Base-by-base conservation (phyloP, 2,797 vertebrate genomes). In the Pantherophis alleghaniensis region DNA sequence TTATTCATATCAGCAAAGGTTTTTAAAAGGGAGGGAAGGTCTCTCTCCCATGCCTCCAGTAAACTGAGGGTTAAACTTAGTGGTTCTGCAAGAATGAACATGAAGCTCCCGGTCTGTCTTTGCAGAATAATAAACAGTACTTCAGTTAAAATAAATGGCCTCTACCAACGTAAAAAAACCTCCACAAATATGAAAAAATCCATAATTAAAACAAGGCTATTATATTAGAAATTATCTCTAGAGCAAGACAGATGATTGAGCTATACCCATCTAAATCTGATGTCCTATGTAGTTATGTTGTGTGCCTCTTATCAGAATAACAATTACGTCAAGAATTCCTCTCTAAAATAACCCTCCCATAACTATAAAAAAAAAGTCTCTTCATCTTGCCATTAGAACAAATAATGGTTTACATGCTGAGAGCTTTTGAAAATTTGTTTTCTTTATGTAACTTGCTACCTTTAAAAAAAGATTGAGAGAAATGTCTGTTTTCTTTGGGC, bases 1-100 rank as follows among this genome's bases (percentile, higher is more conserved):
- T 89, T 90, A 93, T 95, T 94, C 0, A 0, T 60, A 91, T 92
- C 69, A 0, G 0, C 93, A 1, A 0, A 0, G 0, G 5, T 86
- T 91, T 91, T 0, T 0, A 86, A 88, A 56, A 93, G 79, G 32
- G 47, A 2, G 28, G 28, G 0, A 22, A 95, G 90, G 79, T 90
- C 26, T 0, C 86, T n/a, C 2, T 92, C 93, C 91, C 69, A 92
- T 47, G 57, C n/a, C n/a, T 55, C 53, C 22, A 89, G 55, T 90
- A 60, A 91, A 88, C 4, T 90, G 69, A 93, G 63, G 88, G 92
- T 57, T 6, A 51, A 90, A 94, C 93, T 0, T 2, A 0, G 3
- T 86, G 89, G 61, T 92, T 88, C 61, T 51, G 66, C 93, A 91
- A 94, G 91, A 69, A 89, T 91, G 86, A 86, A 83, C 74, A 83